Evolutionary conservation across 2,113 vertebrate genomes (phyloP).

Genomic region (Ptyas mucosa): DNA sequence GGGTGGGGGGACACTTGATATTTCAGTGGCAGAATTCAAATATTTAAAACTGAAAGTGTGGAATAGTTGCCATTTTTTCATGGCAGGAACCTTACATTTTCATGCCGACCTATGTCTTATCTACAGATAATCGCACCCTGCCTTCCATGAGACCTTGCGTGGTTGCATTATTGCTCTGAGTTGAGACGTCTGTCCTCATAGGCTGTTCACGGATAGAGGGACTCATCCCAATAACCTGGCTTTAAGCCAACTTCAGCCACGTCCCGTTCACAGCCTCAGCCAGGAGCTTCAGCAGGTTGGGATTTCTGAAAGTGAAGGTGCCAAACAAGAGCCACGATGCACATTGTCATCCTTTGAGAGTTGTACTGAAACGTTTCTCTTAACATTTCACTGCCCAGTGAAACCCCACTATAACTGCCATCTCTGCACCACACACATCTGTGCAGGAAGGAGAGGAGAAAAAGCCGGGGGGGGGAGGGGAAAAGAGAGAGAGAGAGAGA

Average conservation of each 20-base stretch:
- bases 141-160: neutral
- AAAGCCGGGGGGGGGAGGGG: constrained; percentile 35
- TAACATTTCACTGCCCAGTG: constrained; percentile 46
- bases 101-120: neutral
- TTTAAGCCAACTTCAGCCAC: neutral
- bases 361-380: constrained; percentile 65
- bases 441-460: constrained; percentile 68
- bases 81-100: neutral
- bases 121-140: neutral
- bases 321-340: constrained; percentile 59
- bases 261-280: neutral
- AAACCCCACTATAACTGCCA: constrained; percentile 63
- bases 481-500: neutral
- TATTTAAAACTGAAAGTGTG: neutral
- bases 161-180: neutral
- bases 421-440: constrained; percentile 65
- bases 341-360: constrained; percentile 66
- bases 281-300: neutral
- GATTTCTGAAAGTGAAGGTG: constrained; percentile 16
- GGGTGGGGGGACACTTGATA: accelerated
- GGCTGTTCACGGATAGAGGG: neutral
- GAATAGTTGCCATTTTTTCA: neutral
- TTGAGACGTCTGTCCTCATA: neutral
- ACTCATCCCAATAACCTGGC: neutral
- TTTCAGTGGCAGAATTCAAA: neutral